Evolutionary conservation across 2,797 vertebrate species (phyloP).

Genomic region (Chaenodraco wilsoni): DNA sequence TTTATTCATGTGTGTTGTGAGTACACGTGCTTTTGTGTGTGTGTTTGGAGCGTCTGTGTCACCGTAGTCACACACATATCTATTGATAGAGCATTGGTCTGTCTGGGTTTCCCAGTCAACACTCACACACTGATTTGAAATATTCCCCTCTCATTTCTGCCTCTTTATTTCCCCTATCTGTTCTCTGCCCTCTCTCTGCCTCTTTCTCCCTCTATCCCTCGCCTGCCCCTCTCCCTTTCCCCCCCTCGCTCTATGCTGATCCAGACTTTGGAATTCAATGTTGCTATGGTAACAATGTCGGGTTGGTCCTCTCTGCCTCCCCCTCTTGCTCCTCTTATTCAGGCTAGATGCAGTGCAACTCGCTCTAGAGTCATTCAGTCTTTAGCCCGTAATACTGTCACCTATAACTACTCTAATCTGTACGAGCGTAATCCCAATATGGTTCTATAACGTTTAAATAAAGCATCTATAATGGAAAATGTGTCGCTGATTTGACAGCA

Average conservation of each 20-base stretch:
- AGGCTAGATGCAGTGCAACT: constrained; percentile 71
- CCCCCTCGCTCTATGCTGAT: constrained; percentile 77
- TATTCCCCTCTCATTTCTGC: constrained; percentile 48
- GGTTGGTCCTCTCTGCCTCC: constrained; percentile 76
- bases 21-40: constrained; percentile 2
- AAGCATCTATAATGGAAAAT: background rate
- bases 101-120: constrained; percentile 50
- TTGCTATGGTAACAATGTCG: constrained; percentile 86
- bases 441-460: background rate
- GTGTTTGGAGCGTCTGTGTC: constrained; percentile 49
- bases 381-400: constrained; percentile 47
- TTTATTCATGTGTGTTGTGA: constrained; percentile 31
- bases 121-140: constrained; percentile 49
- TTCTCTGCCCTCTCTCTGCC: constrained; percentile 36
- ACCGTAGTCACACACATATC: constrained; percentile 55
- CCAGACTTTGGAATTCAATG: constrained; percentile 84
- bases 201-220: constrained; percentile 64
- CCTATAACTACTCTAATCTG: constrained; percentile 40
- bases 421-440: background rate
- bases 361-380: constrained; percentile 61
- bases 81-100: constrained; percentile 59
- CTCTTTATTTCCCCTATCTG: constrained; percentile 43
- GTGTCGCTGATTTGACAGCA: background rate
- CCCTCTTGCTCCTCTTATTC: constrained; percentile 75
- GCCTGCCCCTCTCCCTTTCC: constrained; percentile 34